Evolutionary conservation across 2,797 vertebrate species (phyloP), one percentile per base, ranked within the genome.

Genomic region (Cyprinodon diabolis): DNA sequence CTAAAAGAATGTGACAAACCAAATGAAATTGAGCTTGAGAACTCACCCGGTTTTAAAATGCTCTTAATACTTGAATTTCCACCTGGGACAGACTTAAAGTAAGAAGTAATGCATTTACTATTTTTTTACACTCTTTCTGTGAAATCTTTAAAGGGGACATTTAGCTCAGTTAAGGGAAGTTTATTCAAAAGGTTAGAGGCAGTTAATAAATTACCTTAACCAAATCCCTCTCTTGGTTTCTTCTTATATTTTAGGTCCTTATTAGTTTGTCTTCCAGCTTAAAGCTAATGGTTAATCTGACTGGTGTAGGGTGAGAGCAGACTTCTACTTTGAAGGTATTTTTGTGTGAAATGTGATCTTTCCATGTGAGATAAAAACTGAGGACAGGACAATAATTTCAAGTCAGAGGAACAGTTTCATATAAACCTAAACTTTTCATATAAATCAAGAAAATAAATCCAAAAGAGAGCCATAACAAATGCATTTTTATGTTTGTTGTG

Each of bases 11-110:
- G 65, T 84, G 85, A 62, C 73, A 84, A 66, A 35, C 79, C 48
- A 66, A 78, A 83, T 84, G 56, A 77, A 69, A 74, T 56, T 89
- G 74, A 84, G 30, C 5, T 9, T 15, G 43, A 77, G 60, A 66
- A 10, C 55, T 75, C 1, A n/a, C 15, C n/a, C 30, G 47, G 43
- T 67, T 12, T 84, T 49, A 19, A 54, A 66, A 81, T 57, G 25
- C 40, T 60, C 49, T 35, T 19, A 40, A 68, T 40, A 52, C 48
- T 19, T 71, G 30, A 40, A 6, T 43, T 63, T 43, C 19, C 11
- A 40, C 37, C 57, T 60, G 30, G 21, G 19, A n/a, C 21, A 43
- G 60, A 5, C 19, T 21, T 35, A 17, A 62, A 9, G 35, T 35
- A 19, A 37, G 57, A 60, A 60, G 58, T 62, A 62, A 62, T 40